phyloP scores from a whole-genome alignment of 2,888 invertebrate genomes.

The Melinaea menophilus region DNA sequence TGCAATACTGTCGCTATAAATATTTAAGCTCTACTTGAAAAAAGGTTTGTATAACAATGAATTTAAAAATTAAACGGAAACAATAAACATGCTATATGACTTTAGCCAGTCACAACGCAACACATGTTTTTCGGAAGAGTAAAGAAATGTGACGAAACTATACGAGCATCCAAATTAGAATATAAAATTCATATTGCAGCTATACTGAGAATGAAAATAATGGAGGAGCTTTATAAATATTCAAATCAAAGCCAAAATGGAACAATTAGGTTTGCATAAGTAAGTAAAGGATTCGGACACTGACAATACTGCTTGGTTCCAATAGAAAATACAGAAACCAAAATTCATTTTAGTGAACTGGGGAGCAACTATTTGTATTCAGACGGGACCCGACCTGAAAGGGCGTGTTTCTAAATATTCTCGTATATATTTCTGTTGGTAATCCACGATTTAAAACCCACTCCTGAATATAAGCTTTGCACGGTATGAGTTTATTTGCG shows the following conservation, averaged over 20 bases:
- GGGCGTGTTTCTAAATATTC: slow-evolving; percentile 13
- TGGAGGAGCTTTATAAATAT: slow-evolving; percentile 44
- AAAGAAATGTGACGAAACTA: slow-evolving; percentile 31
- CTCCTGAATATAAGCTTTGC: too few relatives aligned
- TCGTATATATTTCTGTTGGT: neutral
- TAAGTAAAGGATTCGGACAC: slow-evolving; percentile 8
- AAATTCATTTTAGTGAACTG: slow-evolving; percentile 70
- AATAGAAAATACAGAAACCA: slow-evolving; percentile 20
- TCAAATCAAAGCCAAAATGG: slow-evolving; percentile 50
- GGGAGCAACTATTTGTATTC: slow-evolving; percentile 66
- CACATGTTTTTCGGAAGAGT: slow-evolving; percentile 47
- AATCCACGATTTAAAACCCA: slow-evolving; percentile 6
- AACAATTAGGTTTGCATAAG: slow-evolving; percentile 48
- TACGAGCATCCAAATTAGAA: slow-evolving; percentile 13
- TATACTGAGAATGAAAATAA: neutral
- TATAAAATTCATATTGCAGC: slow-evolving; percentile 14
- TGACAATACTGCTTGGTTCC: slow-evolving; percentile 20
- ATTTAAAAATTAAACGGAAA: slow-evolving; percentile 27
- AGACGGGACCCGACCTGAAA: slow-evolving; percentile 56
- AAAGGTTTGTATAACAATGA: slow-evolving; percentile 29
- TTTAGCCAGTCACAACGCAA: neutral
- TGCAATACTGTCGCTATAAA: neutral
- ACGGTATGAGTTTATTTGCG: too few relatives aligned
- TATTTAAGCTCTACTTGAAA: slow-evolving; percentile 39
- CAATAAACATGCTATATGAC: slow-evolving; percentile 12